Base-by-base conservation (phyloP, 2,797 vertebrate genomes). In the Brachymystax lenok region DNA sequence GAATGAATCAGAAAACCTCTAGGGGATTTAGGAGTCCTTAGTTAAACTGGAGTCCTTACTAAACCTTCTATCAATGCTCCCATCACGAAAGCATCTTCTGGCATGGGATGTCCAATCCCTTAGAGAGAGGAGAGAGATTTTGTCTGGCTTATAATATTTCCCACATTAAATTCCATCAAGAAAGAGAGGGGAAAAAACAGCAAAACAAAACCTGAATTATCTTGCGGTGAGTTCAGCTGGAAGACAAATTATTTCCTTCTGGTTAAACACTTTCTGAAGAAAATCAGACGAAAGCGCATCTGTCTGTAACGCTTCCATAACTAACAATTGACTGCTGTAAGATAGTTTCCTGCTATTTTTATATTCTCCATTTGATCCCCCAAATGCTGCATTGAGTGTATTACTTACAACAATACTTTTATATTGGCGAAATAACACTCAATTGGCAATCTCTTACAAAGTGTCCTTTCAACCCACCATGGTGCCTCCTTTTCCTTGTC, bases 221-320 rank as follows among this genome's bases (percentile, higher is more conserved):
- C 77, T 52, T 79, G 54, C 21, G 69, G 85, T 80, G 76, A 79
- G 79, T 83, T 82, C 79, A 79, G 74, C 81, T 80, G 80, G 76
- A 87, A 84, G 83, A 83, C 70, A 80, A 77, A 83, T 83, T 77
- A 82, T 82, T 82, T 83, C 80, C 79, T 79, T 79, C 76, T 80
- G 79, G 81, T 80, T 84, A 80, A 81, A 81, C 75, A 69, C 75
- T 82, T 83, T 79, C 79, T 82, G 73, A 83, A 79, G 76, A 74
- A 63, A 27, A 79, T 69, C 73, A 69, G 71, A 77, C 77, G 56
- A 69, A 59, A 68, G 77, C 66, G 27, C 74, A 27, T 72, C 74
- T 72, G 68, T 28, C n/a, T 33, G 40, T 72, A 80, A 78, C 52
- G 78, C 76, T 75, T 70, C 68, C 19, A n/a, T 75, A 56, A 64